Base-by-base conservation (phyloP, 30 jellyfish, hydroid and myxozoan species). In the Sanderia malayensis region DNA sequence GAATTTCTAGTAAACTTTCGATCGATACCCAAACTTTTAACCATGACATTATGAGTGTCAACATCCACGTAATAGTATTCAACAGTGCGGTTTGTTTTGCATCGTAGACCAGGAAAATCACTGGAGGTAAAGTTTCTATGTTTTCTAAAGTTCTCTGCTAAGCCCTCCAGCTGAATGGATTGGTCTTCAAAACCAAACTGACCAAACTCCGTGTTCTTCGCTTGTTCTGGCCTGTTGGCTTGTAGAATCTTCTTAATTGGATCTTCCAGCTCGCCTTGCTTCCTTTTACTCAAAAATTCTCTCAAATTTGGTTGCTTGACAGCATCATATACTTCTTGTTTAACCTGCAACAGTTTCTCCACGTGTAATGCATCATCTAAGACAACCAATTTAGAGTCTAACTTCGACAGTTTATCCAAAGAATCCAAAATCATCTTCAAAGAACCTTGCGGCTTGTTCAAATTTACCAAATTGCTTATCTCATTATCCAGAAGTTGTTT, bases 81-180 rank as follows among this genome's bases (percentile, higher is more conserved):
- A 0, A 87, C 83, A n/a, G 92, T 79, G 31, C 84, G 47, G 70
- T 87, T 87, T n/a, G 96, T 80, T 24, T 70, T 74, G 69, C 96
- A 87, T 17, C 95, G 74, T 20, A 87, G 78, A 2, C 96, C 96
- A n/a, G 11, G n/a, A 65, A 80, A 72, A 58, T 78, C 89, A 20
- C 13, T 30, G 0, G 81, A 18, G 7, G 82, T 28, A 44, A 78
- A 78, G 28, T 78, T 78, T 19, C 31, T 32, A 30, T 71, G 46
- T 46, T 19, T 3, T 31, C 25, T n/a, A n/a, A n/a, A n/a, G n/a
- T n/a, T n/a, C n/a, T n/a, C n/a, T n/a, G n/a, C n/a, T n/a, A n/a
- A 0, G 8, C 25, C 46, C 30, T 25, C 19, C 4, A 10, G 44
- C 17, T 7, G 22, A 0, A 23, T 4, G 15, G 20, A 11, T 49